These are phyloP conservation scores for Nannoperca australis DNA, from an alignment of 2,797 vertebrate genomes.

Conservation along the genomic window DNA sequence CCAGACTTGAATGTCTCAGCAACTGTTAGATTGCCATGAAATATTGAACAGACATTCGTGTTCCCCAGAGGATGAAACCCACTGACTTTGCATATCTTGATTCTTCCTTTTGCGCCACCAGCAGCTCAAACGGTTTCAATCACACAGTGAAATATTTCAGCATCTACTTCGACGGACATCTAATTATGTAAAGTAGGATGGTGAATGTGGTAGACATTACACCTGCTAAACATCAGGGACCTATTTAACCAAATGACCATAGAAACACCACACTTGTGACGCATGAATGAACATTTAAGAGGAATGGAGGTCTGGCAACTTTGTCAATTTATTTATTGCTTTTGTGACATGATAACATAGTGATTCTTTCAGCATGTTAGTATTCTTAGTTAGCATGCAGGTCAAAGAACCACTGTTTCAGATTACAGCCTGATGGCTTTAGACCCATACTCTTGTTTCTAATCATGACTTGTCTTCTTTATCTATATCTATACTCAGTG, in stretches of 20 bases:
- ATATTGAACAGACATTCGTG: neutral
- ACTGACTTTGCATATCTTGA: neutral
- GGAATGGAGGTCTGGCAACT: neutral
- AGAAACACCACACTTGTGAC: too few relatives aligned
- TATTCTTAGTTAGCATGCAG: neutral
- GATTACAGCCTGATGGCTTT: neutral
- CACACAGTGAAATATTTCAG: neutral
- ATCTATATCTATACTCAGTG: neutral
- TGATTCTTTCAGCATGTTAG: neutral
- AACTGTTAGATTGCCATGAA: slow-evolving; percentile 2
- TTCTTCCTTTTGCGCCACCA: neutral
- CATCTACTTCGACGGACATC: neutral
- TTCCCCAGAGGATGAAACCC: neutral
- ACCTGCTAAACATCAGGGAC: neutral
- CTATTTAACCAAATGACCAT: neutral
- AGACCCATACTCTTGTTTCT: neutral
- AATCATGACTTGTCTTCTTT: slow-evolving; percentile 14
- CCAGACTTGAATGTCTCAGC: slow-evolving; percentile 20
- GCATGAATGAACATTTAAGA: too few relatives aligned
- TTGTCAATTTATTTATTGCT: neutral
- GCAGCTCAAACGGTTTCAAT: neutral
- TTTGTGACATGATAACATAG: neutral
- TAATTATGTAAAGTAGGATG: neutral
- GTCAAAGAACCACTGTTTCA: neutral
- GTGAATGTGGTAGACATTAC: neutral